These are phyloP conservation scores for Muscidifurax raptorellus DNA, from an alignment of 1,140 invertebrate species.

Conservation along the genomic window DNA sequence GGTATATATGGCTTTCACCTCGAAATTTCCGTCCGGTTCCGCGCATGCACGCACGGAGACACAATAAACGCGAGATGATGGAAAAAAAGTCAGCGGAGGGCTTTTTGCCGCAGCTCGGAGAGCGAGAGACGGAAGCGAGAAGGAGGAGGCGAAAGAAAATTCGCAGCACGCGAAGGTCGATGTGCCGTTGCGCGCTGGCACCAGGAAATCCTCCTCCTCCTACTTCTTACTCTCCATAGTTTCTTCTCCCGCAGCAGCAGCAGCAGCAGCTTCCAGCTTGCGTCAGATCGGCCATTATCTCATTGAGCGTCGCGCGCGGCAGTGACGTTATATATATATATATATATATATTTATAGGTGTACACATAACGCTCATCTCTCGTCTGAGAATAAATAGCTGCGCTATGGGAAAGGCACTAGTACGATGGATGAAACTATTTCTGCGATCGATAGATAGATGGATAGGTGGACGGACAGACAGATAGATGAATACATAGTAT, in stretches of 20 bases:
- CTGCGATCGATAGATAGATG: too few relatives aligned
- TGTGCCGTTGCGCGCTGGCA: constrained; percentile 58
- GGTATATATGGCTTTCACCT: too few relatives aligned
- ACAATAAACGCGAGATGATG: too few relatives aligned
- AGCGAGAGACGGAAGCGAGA: background rate
- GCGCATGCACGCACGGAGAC: too few relatives aligned
- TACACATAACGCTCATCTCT: background rate
- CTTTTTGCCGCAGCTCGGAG: background rate
- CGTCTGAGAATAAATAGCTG: too few relatives aligned
- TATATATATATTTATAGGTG: too few relatives aligned
- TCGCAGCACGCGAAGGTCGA: constrained; percentile 61
- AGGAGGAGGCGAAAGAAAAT: constrained; percentile 2
- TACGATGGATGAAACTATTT: too few relatives aligned
- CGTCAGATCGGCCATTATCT: constrained; percentile 46
- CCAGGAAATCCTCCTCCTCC: constrained; percentile 58
- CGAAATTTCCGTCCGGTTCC: too few relatives aligned
- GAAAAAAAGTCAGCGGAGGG: too few relatives aligned
- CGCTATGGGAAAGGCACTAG: too few relatives aligned
- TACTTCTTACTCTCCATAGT: background rate
- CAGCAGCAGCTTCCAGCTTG: constrained; percentile 9
- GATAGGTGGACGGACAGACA: too few relatives aligned
- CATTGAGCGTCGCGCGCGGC: constrained; percentile 32
- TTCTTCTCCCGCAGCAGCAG: background rate
- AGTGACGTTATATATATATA: background rate
- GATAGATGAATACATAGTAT: too few relatives aligned